Percentiles rank a stretch among this genome's conserved stretches.
phyloP scores from a whole-genome alignment of 1,140 invertebrate genomes.

The Rhynchophorus ferrugineus region DNA sequence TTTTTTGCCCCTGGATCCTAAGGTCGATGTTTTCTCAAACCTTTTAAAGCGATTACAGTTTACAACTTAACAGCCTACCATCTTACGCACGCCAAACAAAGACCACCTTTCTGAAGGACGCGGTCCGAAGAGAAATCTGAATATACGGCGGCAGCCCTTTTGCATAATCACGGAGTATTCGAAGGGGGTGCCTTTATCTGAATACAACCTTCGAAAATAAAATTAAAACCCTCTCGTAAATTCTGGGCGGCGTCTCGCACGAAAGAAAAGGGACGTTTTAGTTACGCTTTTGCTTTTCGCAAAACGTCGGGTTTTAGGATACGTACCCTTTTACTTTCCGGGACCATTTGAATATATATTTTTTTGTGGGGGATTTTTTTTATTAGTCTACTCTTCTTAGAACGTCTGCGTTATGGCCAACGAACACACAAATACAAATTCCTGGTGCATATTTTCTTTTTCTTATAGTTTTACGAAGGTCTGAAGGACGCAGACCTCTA shows the following conservation, averaged over 20 bases:
- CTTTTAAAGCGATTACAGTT: no score
- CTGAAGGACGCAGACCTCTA: no score
- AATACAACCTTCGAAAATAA: constrained; percentile 39
- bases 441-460: neutral
- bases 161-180: constrained; percentile 32
- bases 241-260: constrained; percentile 30
- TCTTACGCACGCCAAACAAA: constrained; percentile 19
- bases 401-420: neutral
- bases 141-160: constrained; percentile 20
- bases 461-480: no score
- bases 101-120: constrained; percentile 14
- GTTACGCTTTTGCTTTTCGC: constrained; percentile 36
- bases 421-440: neutral
- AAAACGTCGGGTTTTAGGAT: constrained; percentile 12
- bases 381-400: neutral
- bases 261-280: constrained; percentile 32
- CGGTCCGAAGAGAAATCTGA: no score
- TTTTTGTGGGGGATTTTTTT: neutral
- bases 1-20: no score
- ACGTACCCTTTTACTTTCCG: constrained; percentile 11
- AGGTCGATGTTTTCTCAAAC: no score
- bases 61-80: constrained; percentile 18
- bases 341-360: constrained; percentile 9
- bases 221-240: constrained; percentile 31
- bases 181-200: constrained; percentile 31